A percentile compares a stretch with the other conserved stretches of the same genome.
These are phyloP conservation scores for Corythornis vintsioides DNA, from an alignment of 2,113 vertebrate genomes.

Conservation along the genomic window DNA sequence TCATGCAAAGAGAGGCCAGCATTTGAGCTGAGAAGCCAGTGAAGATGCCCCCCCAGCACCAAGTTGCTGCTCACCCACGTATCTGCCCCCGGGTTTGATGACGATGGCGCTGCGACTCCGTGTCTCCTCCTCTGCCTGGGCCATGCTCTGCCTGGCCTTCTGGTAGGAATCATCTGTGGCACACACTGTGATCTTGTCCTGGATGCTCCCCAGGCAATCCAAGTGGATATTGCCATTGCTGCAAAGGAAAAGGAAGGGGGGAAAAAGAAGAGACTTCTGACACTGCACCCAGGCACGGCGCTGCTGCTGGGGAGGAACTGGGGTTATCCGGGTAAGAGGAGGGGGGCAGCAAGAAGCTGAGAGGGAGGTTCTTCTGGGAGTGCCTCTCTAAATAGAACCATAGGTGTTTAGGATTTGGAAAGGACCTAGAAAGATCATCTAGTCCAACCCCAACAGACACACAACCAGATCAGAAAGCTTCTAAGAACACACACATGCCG, in stretches of 20 bases:
- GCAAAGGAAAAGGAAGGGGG: constrained; percentile 2
- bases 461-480: not conserved
- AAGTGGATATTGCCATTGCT: constrained; percentile 91
- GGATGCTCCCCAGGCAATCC: constrained; percentile 95
- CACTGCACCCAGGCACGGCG: not conserved
- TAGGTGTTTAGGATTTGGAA: no score
- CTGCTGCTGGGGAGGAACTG: not conserved
- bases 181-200: constrained; percentile 97
- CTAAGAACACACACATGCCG: accelerated
- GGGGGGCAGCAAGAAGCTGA: not conserved
- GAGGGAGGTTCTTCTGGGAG: not conserved
- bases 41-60: no score
- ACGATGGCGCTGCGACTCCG: constrained; percentile 92
- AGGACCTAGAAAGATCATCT: no score
- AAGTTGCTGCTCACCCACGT: constrained; percentile 81
- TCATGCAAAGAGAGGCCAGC: not conserved
- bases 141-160: constrained; percentile 95
- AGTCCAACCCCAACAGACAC: not conserved
- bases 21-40: not conserved
- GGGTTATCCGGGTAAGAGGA: accelerated
- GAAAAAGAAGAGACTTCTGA: not conserved
- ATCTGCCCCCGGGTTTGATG: constrained; percentile 94
- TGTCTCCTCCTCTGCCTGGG: constrained; percentile 94
- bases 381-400: not conserved
- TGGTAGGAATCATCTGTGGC: constrained; percentile 98